Evolutionary conservation across 2,888 invertebrate genomes (phyloP).

Genomic region (Drosophila anomalata): DNA sequence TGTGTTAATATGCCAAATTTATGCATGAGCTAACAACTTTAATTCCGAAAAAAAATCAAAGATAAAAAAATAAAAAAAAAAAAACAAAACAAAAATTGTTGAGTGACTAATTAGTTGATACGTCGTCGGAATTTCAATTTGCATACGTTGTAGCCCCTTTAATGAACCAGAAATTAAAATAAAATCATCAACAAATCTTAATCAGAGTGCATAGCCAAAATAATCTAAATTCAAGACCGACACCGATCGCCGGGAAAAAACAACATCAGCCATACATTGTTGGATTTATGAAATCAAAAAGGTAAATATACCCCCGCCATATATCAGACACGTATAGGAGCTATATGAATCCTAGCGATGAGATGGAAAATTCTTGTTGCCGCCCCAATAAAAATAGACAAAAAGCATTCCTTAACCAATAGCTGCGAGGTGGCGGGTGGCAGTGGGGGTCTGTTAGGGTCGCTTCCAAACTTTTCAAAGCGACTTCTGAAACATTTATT

Average conservation of each 20-base stretch:
- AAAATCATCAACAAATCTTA: slow-evolving; percentile 52
- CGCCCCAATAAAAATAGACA: slow-evolving; percentile 70
- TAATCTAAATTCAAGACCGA: slow-evolving; percentile 6
- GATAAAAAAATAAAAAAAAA: slow-evolving; percentile 13
- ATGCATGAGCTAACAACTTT: slow-evolving; percentile 61
- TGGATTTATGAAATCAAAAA: slow-evolving; percentile 75
- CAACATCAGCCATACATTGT: slow-evolving; percentile 37
- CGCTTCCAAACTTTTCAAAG: slow-evolving; percentile 2
- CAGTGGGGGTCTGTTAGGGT: background rate
- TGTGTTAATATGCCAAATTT: slow-evolving; percentile 65
- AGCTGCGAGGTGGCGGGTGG: slow-evolving; percentile 6
- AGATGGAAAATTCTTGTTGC: slow-evolving; percentile 30
- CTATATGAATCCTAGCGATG: background rate
- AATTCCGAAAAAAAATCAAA: slow-evolving; percentile 26
- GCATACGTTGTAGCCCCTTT: slow-evolving; percentile 36
- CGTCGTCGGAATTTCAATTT: slow-evolving; percentile 66
- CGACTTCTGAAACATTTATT: slow-evolving; percentile 64
- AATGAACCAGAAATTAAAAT: slow-evolving; percentile 51
- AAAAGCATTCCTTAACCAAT: slow-evolving; percentile 31
- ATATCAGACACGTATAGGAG: slow-evolving; percentile 22
- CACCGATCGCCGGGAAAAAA: slow-evolving; percentile 11
- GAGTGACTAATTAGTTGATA: slow-evolving; percentile 67
- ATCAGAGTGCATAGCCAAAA: slow-evolving; percentile 46
- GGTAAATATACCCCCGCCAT: slow-evolving; percentile 44
- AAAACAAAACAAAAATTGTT: slow-evolving; percentile 32